Evolutionary conservation across 2,888 invertebrate species (phyloP), one percentile per base, ranked within the genome.

Genomic region (Timema podura): DNA sequence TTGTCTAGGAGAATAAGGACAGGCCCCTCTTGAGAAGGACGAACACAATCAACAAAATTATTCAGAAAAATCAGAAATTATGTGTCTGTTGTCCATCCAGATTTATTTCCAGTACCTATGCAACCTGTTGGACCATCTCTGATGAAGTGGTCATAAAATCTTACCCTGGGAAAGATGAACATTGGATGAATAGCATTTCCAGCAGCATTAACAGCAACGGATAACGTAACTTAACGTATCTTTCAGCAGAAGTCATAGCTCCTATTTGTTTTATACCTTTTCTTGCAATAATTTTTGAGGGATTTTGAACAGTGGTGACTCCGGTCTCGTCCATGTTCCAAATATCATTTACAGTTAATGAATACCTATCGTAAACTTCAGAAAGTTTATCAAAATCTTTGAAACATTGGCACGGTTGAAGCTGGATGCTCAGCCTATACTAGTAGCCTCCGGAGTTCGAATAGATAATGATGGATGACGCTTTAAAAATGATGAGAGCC

Each of bases 51-150:
- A 61, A 61, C 61, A 15, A 61, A 61, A 45, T 61, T 16, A 9
- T 61, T 61, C 61, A 16, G 30, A 15, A 44, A 61, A n/a, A 61
- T 61, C 5, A 61, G 61, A 61, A 61, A 44, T 61, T 61, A 16
- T 61, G 45, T 45, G 16, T 61, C 61, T 11, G 61, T 61, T 16
- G 61, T 61, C 61, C 61, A 61, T 5, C 61, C 1, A 61, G 61
- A 15, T 45, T 61, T 61, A 61, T 61, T 61, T 61, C 44, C 61
- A 61, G 61, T 45, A 15, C 61, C 61, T 61, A 61, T 15, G 45
- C 61, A 61, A 11, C 61, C 61, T 16, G 61, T 61, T 61, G 61
- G 61, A 16, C 61, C 15, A 61, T 61, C 61, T 61, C 61, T 61
- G 61, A 16, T 61, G 61, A 61, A 61, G 45, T 61, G 30, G 61